A percentile compares a stretch with the other conserved stretches of the same genome.
Evolutionary conservation across 2,113 vertebrate genomes (phyloP).

Genomic region (Elephas maximus): DNA sequence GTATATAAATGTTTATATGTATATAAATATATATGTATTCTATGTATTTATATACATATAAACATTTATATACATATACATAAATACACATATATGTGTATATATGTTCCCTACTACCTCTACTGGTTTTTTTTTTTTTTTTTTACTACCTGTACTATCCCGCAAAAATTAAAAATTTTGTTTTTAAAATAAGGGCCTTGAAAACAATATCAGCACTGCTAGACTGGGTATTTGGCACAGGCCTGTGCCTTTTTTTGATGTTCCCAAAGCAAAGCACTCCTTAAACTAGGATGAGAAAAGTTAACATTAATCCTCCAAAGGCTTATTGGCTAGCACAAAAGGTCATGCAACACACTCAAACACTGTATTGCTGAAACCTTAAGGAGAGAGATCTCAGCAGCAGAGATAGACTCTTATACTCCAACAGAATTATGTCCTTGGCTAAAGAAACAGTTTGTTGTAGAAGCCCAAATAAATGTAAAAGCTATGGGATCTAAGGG

Average conservation of each 20-base stretch:
- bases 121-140: neutral
- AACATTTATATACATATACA: too few species aligned
- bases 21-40: too few species aligned
- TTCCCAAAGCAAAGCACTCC: slow-evolving; percentile 74
- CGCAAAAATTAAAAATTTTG: neutral
- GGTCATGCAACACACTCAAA: slow-evolving; percentile 72
- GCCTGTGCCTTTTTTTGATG: neutral
- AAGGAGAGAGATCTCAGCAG: slow-evolving; percentile 8
- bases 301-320: slow-evolving; percentile 80
- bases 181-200: slow-evolving; percentile 54
- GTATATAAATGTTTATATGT: too few species aligned
- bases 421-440: neutral
- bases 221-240: slow-evolving; percentile 62
- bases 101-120: too few species aligned
- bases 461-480: neutral
- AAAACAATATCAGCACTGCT: slow-evolving; percentile 33
- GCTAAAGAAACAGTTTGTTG: slow-evolving; percentile 1
- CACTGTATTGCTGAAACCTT: slow-evolving; percentile 42
- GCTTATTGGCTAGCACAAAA: slow-evolving; percentile 80
- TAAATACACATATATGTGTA: too few species aligned
- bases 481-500: neutral
- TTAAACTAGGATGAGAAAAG: slow-evolving; percentile 80
- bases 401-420: neutral
- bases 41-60: too few species aligned
- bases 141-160: neutral